Conservation (phyloP, 1,140 invertebrate genomes). For the Drosophila virilis region DNA sequence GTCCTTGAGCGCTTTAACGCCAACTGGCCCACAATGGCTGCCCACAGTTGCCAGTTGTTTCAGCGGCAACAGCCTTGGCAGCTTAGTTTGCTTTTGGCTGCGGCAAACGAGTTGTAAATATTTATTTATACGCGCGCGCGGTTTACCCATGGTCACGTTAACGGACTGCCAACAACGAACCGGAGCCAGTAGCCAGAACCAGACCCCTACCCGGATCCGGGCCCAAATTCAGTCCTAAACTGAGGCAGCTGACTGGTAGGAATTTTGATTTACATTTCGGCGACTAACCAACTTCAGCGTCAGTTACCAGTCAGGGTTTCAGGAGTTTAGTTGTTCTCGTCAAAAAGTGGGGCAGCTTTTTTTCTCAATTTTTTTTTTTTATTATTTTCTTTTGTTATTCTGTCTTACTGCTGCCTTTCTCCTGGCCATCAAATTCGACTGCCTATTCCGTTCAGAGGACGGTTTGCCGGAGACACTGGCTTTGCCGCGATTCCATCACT, state of each 20-base stretch:
- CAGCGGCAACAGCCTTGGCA: slow-evolving; percentile 32
- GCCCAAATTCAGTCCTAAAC: not conserved
- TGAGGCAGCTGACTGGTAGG: slow-evolving; percentile 39
- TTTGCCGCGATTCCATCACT: slow-evolving; percentile 43
- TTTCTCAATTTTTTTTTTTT: slow-evolving; percentile 1
- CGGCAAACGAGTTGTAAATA: slow-evolving; percentile 83
- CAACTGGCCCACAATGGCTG: slow-evolving; percentile 32
- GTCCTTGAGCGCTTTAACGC: slow-evolving; percentile 75
- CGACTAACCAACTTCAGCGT: slow-evolving; percentile 63
- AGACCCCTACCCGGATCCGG: not conserved
- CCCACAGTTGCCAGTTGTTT: slow-evolving; percentile 22
- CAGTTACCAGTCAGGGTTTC: slow-evolving; percentile 35
- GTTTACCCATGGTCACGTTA: slow-evolving; percentile 68
- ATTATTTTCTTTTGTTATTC: not conserved
- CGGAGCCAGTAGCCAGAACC: slow-evolving; percentile 1
- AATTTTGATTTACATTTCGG: slow-evolving; percentile 78
- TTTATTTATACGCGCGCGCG: slow-evolving; percentile 79
- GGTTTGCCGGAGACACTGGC: slow-evolving; percentile 22
- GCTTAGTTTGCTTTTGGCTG: slow-evolving; percentile 70
- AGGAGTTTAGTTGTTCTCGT: slow-evolving; percentile 55
- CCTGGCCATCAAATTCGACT: slow-evolving; percentile 59
- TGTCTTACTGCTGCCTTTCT: not conserved
- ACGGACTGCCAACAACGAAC: slow-evolving; percentile 53
- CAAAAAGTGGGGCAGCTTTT: slow-evolving; percentile 11
- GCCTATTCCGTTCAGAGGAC: slow-evolving; percentile 35